Base-by-base conservation (phyloP, 2,888 invertebrate genomes). In the Perizoma flavofasciatum region DNA sequence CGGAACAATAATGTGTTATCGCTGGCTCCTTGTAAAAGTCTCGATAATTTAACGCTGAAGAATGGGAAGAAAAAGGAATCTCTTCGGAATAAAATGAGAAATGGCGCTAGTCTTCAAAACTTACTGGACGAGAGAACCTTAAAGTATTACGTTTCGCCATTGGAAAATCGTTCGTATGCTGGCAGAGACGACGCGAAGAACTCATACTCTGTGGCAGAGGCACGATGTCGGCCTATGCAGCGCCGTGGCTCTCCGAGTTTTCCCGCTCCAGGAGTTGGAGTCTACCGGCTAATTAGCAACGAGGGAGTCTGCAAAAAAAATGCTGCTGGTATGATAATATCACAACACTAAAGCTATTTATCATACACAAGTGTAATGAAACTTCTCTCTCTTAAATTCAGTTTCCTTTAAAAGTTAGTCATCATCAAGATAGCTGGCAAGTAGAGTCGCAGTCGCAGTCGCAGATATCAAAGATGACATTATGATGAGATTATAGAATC, bases 21-120 rank as follows among this genome's bases (percentile, higher is more conserved):
- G 5, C 72, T 91, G 49, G 74, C 83, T 46, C 81, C 91, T 1
- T 92, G 91, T 59, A 92, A 92, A 74, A 92, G 92, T 75, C 86
- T 92, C 65, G 92, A 92, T 69, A 92, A 92, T 66, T 80, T 92
- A 66, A 86, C 85, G n/a, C 68, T 84, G 33, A 85, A 79, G 65
- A 79, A 82, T 7, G 67, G 68, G 0, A 83, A 78, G 61, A 83
- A 69, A 55, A 78, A 75, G 40, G 75, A 77, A 37, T 51, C 63
- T 9, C 66, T 64, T 10, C 81, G 73, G 65, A 78, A 80, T 49
- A 86, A 76, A 67, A 79, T 88, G 63, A 81, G 81, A 66, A 84
- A 81, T 59, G 91, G 91, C 0, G 72, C 73, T 11, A 92, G 92
- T 72, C 83, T 92, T 48, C 92, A 92, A 68, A 90, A 88, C 72